Evolutionary conservation across 2,797 vertebrate species (phyloP), one percentile per base, ranked within the genome.

Genomic region (Craterocephalus amniculus): DNA sequence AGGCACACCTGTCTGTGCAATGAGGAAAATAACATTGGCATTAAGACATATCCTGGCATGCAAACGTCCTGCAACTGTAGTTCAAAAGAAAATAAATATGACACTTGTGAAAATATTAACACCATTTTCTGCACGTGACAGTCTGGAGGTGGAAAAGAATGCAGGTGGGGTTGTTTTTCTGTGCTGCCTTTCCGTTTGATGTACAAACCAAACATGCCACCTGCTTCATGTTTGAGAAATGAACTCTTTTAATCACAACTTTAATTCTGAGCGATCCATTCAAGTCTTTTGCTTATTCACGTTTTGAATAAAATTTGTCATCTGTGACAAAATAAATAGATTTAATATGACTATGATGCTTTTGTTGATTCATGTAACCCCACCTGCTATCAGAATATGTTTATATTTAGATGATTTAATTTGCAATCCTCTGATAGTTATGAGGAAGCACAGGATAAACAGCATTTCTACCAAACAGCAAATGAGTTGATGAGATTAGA

Each of bases 381-480:
- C 26, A 56, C 11, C n/a, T 52, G 29, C 20, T 59, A 26, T 74
- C 16, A 76, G 32, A 57, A 0, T 9, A 27, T 56, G 14, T 71
- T 32, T 77, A 78, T n/a, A 55, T 13, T 34, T 0, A 18, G 35
- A 35, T 38, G 29, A 67, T 64, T 49, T 75, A 11, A 68, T 12
- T 4, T 14, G 2, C 26, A 67, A 49, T 79, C 29, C 60, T 57
- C 4, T 2, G 18, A 67, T 29, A 52, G 43, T 62, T 40, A 52
- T 20, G 32, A 67, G 67, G 31, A 74, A 48, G 10, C 6, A 13
- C 27, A 1, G 55, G 32, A 56, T 26, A 56, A 70, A 16, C 7
- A 31, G 52, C 32, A 72, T 58, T 74, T 51, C 1, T 71, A 72
- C 65, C 40, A 70, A 77, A 57, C 1, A 54, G n/a, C 29, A n/a